Evolutionary conservation across 23 tunicate species (phyloP).

Genomic region (Trididemnum clinides): DNA sequence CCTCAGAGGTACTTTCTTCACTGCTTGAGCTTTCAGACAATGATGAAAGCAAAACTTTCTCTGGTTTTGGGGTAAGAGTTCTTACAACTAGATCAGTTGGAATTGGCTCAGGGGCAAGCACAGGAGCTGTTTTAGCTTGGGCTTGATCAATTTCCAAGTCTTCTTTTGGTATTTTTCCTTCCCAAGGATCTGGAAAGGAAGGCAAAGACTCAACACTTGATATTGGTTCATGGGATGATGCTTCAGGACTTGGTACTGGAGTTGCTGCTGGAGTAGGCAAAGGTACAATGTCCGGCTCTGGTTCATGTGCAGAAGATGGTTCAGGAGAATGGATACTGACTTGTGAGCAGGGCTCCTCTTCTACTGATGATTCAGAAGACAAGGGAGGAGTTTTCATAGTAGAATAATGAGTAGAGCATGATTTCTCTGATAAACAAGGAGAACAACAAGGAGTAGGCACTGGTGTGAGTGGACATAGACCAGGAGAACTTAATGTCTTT

Average conservation of each 20-base stretch:
- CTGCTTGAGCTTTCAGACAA: not conserved
- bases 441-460: not conserved
- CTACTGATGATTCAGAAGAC: slow-evolving; percentile 45
- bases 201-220: not conserved
- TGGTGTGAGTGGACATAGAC: not conserved
- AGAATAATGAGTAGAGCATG: not conserved
- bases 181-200: slow-evolving; percentile 30
- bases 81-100: slow-evolving; percentile 61
- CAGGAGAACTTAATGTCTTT: not conserved
- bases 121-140: not conserved
- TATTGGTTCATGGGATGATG: not conserved
- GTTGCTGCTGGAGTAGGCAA: slow-evolving; percentile 15
- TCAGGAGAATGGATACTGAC: not conserved
- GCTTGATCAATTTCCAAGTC: not conserved
- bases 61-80: slow-evolving; percentile 29
- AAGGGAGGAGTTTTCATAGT: slow-evolving; percentile 51
- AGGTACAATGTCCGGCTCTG: not conserved
- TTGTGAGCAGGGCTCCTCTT: not conserved
- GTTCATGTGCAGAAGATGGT: not conserved
- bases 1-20: not conserved
- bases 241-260: slow-evolving; percentile 29
- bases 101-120: slow-evolving; percentile 19
- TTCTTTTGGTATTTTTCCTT: slow-evolving; percentile 29
- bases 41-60: not conserved
- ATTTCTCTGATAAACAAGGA: not conserved